Percentiles rank a stretch among this genome's conserved stretches.
Evolutionary conservation across 1,140 invertebrate genomes (phyloP).

Genomic region (Helicoverpa zea): DNA sequence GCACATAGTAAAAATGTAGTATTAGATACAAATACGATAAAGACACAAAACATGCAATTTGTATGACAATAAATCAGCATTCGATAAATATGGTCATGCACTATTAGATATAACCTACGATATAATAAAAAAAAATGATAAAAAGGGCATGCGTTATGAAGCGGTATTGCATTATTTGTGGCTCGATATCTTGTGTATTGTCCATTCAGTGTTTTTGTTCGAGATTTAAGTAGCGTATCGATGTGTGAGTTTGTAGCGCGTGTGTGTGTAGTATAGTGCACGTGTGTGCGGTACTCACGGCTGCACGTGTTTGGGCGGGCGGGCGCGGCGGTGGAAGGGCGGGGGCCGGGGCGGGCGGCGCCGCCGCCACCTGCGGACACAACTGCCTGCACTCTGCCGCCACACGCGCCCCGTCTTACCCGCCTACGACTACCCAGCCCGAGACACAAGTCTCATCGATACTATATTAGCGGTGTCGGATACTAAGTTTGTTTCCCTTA

Average conservation of each 20-base stretch:
- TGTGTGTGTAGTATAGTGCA: slow-evolving; percentile 68
- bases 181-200: slow-evolving; percentile 65
- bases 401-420: slow-evolving; percentile 27
- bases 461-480: background rate
- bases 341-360: slow-evolving; percentile 70
- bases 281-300: slow-evolving; percentile 53
- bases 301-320: slow-evolving; percentile 52
- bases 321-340: slow-evolving; percentile 86
- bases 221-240: no score
- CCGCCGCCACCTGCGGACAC: slow-evolving; percentile 75
- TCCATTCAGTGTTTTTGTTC: slow-evolving; percentile 66
- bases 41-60: slow-evolving; percentile 78
- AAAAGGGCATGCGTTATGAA: slow-evolving; percentile 66
- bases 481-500: no score
- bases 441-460: no score
- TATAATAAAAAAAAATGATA: slow-evolving; percentile 57
- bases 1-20: slow-evolving; percentile 8
- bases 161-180: slow-evolving; percentile 72
- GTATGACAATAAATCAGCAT: slow-evolving; percentile 53
- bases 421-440: background rate
- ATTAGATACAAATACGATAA: slow-evolving; percentile 47
- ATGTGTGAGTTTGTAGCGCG: background rate
- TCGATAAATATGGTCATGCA: slow-evolving; percentile 62
- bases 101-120: slow-evolving; percentile 53
- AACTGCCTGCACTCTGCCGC: slow-evolving; percentile 43